Base-by-base conservation (phyloP, 2,888 invertebrate species). In the Aplocera efformata region DNA sequence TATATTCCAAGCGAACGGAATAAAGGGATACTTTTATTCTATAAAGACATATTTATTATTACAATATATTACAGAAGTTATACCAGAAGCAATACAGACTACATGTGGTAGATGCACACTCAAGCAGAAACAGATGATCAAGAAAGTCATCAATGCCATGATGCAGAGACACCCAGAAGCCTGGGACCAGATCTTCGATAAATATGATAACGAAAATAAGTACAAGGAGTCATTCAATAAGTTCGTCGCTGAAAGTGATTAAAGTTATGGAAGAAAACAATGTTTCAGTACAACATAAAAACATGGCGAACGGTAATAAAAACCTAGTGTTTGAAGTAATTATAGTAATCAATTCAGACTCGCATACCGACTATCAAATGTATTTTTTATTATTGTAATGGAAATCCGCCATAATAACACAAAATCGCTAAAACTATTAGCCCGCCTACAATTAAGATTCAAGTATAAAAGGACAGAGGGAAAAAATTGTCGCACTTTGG, bases 81-180 rank as follows among this genome's bases (percentile, higher is more conserved):
- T 94, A 58, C 93, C 93, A 0, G 93, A 94, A 68, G 92, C 93
- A 0, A 80, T 94, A 20, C 83, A 88, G 65, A 92, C 91, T 0
- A 86, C 91, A n/a, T 94, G 94, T 65, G 82, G 72, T 2, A 93
- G 91, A 75, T 94, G 94, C 64, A 90, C 91, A 7, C 88, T 90
- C 24, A 92, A 91, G 57, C 93, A 94, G 65, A 90, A 89, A 58
- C 73, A 86, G 49, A 83, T 92, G 10, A 85, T 88, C 37, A 71
- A 61, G 63, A 90, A 90, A 58, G 92, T 94, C 1, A 89, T 94
- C 41, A 88, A 84, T 34, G 91, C 85, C 48, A 77, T 95, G 40
- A 91, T 92, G 53, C 88, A 91, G 24, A 84, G 90, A 17, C 93
- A 93, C 56, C 90, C 91, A 0, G 88, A 90, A 0, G 78, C 90